Conservation (phyloP, 2,113 vertebrate genomes). For the Myrmecobius fasciatus region DNA sequence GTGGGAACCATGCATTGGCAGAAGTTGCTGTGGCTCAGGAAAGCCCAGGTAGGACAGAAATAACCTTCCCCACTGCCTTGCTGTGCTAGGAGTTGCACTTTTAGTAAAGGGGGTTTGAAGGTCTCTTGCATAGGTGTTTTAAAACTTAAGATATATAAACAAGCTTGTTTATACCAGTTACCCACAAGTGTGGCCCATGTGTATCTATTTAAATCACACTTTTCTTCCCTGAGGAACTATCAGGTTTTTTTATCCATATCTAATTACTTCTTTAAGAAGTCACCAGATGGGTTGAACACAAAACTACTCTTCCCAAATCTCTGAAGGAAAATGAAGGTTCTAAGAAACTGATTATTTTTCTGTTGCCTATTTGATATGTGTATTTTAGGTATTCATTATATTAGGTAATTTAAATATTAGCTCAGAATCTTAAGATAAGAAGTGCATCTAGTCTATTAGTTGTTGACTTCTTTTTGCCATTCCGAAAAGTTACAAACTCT, state of each 20-base stretch:
- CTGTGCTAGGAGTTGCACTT: not conserved
- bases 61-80: not conserved
- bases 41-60: constrained; percentile 83
- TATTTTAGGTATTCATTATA: not conserved
- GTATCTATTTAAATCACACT: not conserved
- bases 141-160: constrained; percentile 13
- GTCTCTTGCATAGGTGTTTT: not conserved
- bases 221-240: constrained; percentile 24
- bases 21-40: constrained; percentile 79
- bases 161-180: constrained; percentile 15
- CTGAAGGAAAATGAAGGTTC: constrained; percentile 14
- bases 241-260: constrained; percentile 3
- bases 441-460: not conserved
- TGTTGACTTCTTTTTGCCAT: not conserved
- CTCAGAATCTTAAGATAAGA: constrained; percentile 1
- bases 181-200: not conserved
- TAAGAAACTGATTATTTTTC: not conserved
- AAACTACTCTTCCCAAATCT: constrained; percentile 7
- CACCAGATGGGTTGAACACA: constrained; percentile 21
- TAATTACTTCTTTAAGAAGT: not conserved
- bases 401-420: constrained; percentile 18
- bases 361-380: not conserved
- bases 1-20: constrained; percentile 85
- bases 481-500: not conserved
- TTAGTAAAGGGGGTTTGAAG: not conserved